These are phyloP conservation scores for Apotomis capreana DNA, from an alignment of 2,888 invertebrate genomes.

Conservation along the genomic window DNA sequence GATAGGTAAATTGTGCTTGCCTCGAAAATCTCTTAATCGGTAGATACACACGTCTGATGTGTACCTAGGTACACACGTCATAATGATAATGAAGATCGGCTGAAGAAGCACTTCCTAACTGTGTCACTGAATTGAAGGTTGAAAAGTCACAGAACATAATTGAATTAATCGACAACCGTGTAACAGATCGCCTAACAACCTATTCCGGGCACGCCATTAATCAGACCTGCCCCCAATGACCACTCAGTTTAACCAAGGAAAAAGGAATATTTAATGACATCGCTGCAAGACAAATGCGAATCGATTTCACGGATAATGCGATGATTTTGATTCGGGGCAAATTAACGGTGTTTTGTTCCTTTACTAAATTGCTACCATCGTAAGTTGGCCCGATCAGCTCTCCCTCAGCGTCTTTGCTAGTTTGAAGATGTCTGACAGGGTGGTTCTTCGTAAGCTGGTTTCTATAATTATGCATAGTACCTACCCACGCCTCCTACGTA, in stretches of 20 bases:
- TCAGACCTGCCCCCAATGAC: conserved; percentile 31
- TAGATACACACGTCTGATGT: no score
- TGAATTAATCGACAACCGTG: conserved; percentile 13
- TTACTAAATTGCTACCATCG: conserved; percentile 45
- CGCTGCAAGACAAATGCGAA: conserved; percentile 47
- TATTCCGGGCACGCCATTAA: conserved; percentile 24
- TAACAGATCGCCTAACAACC: conserved; percentile 16
- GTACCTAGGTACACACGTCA: no score
- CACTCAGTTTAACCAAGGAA: conserved; percentile 36
- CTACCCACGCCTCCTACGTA: conserved; percentile 64
- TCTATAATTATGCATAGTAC: conserved; percentile 60
- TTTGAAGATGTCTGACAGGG: conserved; percentile 28
- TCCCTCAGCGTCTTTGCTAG: conserved; percentile 7
- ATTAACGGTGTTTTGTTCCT: conserved; percentile 61
- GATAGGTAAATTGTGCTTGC: no score
- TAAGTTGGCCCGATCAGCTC: conserved; percentile 45
- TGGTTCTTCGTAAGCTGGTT: conserved; percentile 53
- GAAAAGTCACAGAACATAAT: conserved; percentile 7
- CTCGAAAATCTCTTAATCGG: no score
- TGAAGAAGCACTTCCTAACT: no score
- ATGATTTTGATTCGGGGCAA: conserved; percentile 58
- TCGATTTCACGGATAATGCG: conserved; percentile 58
- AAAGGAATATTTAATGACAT: conserved; percentile 31
- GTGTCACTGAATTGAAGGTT: not conserved
- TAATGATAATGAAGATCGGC: no score